Evolutionary conservation across 2,113 vertebrate genomes (phyloP), one percentile per base, ranked within the genome.

Genomic region (Xiphorhynchus elegans): DNA sequence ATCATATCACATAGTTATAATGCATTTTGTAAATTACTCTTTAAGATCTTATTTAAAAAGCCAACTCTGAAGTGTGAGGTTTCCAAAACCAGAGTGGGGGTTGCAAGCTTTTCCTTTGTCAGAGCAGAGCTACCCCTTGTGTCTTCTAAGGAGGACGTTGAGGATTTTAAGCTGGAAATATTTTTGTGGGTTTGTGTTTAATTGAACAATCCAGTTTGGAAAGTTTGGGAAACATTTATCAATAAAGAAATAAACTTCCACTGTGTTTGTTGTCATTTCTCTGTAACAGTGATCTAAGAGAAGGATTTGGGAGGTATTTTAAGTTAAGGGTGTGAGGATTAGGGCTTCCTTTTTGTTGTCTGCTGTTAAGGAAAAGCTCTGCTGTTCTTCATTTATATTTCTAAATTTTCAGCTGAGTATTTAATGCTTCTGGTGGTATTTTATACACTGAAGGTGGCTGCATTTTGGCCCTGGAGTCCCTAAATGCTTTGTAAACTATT

Each of bases 101-200:
- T 91, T 59, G 95, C 89, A 97, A 97, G 96, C 82, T 97, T 97
- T 97, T 88, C 70, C 90, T 83, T 76, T 76, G 18, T 90, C 92
- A 76, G 95, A 93, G 59, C 67, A 88, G 89, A 95, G 94, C 95
- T 95, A 49, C 80, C 67, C 75, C 93, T 94, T 50, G 53, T 91
- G 67, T 93, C 97, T 94, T 96, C 94, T 93, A 59, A 96, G 82
- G 84, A 85, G 81, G 89, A 89, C 60, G 23, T 4, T 9, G 84
- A 94, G 59, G 90, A 81, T 94, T 94, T 94, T 89, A 93, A 90
- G 85, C 56, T 94, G 84, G 55, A 92, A 86, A 74, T 96, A 96
- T 96, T 97, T 90, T 98, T 97, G 95, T 96, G 96, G 89, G 88
- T 98, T 98, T 97, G 97, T 63, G 95, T 98, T 98, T 98, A 96